A percentile compares a stretch with the other conserved stretches of the same genome.
Evolutionary conservation across 2,888 invertebrate species (phyloP).

Genomic region (Alentia gelatinosa): DNA sequence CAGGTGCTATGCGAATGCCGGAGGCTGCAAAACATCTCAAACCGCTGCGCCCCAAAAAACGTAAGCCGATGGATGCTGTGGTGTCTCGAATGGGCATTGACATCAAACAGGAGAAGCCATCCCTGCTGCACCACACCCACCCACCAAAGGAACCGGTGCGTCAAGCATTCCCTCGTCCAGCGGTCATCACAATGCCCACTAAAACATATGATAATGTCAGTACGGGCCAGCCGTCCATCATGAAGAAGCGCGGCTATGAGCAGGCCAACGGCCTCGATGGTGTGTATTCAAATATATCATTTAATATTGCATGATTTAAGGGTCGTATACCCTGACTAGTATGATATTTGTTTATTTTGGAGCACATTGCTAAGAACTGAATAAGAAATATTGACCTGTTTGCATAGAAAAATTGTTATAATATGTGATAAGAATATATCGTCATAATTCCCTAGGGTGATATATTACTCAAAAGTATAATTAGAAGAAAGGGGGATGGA

Average conservation of each 20-base stretch:
- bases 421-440: too few relatives aligned
- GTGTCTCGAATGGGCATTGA: conserved; percentile 76
- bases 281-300: too few relatives aligned
- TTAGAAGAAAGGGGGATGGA: too few relatives aligned
- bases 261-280: conserved; percentile 91
- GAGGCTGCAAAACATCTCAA: conserved; percentile 67
- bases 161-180: conserved; percentile 51
- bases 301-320: too few relatives aligned
- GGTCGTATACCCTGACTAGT: too few relatives aligned
- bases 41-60: conserved; percentile 62
- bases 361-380: too few relatives aligned
- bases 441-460: not conserved
- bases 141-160: conserved; percentile 64
- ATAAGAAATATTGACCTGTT: too few relatives aligned
- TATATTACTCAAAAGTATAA: not conserved
- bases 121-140: conserved; percentile 69
- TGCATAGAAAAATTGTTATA: too few relatives aligned
- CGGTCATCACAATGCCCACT: conserved; percentile 24
- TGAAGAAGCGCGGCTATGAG: conserved; percentile 92
- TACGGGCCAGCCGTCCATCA: conserved; percentile 81
- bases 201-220: not conserved
- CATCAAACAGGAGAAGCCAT: conserved; percentile 74
- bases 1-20: conserved; percentile 58
- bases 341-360: too few relatives aligned
- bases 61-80: conserved; percentile 66